phyloP scores from a whole-genome alignment of 2,888 invertebrate species.

The Apodemia mormo region DNA sequence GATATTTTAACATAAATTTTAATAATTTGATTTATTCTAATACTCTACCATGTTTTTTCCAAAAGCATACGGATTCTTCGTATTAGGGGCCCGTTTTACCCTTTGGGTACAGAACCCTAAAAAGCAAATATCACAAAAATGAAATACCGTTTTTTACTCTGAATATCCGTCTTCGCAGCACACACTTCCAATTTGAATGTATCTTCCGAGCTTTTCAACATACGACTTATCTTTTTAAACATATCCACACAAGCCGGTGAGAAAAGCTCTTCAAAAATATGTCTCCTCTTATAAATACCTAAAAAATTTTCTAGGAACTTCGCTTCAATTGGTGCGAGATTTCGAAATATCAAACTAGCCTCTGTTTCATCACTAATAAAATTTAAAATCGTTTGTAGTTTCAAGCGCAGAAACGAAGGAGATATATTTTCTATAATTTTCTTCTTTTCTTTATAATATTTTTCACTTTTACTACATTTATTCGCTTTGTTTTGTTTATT shows the following conservation, averaged over 20 bases:
- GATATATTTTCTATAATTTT: constrained; percentile 35
- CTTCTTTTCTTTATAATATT: constrained; percentile 22
- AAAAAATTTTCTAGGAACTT: constrained; percentile 35
- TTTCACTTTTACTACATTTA: constrained; percentile 23
- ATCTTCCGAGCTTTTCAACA: constrained; percentile 27
- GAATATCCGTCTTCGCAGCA: constrained; percentile 22
- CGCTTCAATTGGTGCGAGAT: constrained; percentile 36
- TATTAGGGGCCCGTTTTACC: too few relatives aligned
- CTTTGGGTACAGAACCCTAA: too few relatives aligned
- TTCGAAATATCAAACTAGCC: constrained; percentile 37
- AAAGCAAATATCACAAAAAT: neutral
- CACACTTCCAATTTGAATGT: constrained; percentile 27
- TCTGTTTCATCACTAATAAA: constrained; percentile 38
- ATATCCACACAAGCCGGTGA: constrained; percentile 32
- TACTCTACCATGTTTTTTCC: too few relatives aligned
- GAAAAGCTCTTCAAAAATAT: constrained; percentile 27
- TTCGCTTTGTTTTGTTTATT: constrained; percentile 16
- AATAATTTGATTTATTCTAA: too few relatives aligned
- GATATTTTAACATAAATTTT: too few relatives aligned
- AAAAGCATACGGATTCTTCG: too few relatives aligned
- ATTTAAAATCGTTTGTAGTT: constrained; percentile 37
- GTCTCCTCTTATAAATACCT: constrained; percentile 26
- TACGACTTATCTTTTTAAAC: constrained; percentile 27
- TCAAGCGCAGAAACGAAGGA: constrained; percentile 31
- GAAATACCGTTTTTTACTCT: constrained; percentile 27